phyloP scores from a whole-genome alignment of 2,888 invertebrate species.

The Aradus depressus region DNA sequence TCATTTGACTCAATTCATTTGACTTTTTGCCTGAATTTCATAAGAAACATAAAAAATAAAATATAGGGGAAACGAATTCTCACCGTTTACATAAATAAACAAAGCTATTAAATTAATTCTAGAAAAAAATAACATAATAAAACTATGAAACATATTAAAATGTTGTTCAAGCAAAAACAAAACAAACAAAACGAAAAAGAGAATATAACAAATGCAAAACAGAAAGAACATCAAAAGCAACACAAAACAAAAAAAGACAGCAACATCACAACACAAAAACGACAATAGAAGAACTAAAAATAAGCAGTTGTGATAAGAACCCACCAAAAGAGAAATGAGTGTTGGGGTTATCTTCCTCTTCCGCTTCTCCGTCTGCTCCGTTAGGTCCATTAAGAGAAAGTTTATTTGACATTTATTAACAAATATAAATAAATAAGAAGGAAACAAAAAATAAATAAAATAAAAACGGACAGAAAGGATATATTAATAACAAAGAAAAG shows the following conservation, averaged over 20 bases:
- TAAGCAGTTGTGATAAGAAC: conserved; percentile 23
- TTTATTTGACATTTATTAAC: too few relatives aligned
- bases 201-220: neutral
- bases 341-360: conserved; percentile 35
- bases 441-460: conserved; percentile 13
- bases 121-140: conserved; percentile 3
- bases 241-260: neutral
- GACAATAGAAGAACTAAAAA: neutral
- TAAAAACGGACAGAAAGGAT: neutral
- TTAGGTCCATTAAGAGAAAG: too few relatives aligned
- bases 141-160: neutral
- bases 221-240: neutral
- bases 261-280: neutral
- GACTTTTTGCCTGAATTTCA: too few relatives aligned
- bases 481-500: neutral
- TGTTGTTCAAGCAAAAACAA: neutral
- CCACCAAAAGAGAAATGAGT: conserved; percentile 32
- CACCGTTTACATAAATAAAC: neutral
- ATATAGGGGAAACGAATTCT: neutral
- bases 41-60: too few relatives aligned
- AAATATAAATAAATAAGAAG: conserved; percentile 16
- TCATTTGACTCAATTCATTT: too few relatives aligned
- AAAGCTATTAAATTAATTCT: neutral
- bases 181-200: neutral
- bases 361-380: conserved; percentile 35